Percentiles rank a stretch among this genome's conserved stretches.
phyloP scores from a whole-genome alignment of 2,888 invertebrate species.

The Sphinx pinastri region DNA sequence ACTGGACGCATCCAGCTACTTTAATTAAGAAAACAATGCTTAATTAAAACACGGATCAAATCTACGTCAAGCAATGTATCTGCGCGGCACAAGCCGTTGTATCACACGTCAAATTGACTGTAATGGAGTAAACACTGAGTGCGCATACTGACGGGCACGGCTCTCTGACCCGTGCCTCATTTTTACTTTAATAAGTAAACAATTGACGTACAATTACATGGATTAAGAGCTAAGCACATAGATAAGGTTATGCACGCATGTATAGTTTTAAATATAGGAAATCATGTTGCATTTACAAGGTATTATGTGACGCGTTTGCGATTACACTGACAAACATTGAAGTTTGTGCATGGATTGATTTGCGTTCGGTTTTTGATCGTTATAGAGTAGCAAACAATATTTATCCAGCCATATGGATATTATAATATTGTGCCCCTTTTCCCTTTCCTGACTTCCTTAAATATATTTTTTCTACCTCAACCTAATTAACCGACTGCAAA shows the following conservation, averaged over 20 bases:
- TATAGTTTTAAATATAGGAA: conserved; percentile 20
- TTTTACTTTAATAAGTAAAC: conserved; percentile 11
- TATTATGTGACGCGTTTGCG: neutral
- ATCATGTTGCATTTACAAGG: neutral
- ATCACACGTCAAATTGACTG: conserved; percentile 7
- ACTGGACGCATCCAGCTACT: neutral
- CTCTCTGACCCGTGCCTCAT: conserved; percentile 8
- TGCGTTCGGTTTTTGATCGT: too few relatives aligned
- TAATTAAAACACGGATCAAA: neutral
- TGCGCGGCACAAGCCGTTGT: conserved; percentile 3
- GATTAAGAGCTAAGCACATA: conserved; percentile 5
- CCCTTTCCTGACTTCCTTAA: too few relatives aligned
- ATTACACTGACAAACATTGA: neutral
- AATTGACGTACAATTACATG: conserved; percentile 21
- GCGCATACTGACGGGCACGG: conserved; percentile 13
- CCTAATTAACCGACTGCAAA: too few relatives aligned
- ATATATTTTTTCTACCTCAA: too few relatives aligned
- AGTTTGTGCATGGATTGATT: too few relatives aligned
- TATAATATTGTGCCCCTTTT: too few relatives aligned
- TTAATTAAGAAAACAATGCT: conserved; percentile 10
- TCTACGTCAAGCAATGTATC: conserved; percentile 13
- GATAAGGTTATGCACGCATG: conserved; percentile 7
- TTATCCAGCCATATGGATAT: too few relatives aligned
- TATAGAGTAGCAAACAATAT: too few relatives aligned
- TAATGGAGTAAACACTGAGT: conserved; percentile 3